Evolutionary conservation across 2,888 invertebrate genomes (phyloP).

Genomic region (Anoplius nigerrimus): DNA sequence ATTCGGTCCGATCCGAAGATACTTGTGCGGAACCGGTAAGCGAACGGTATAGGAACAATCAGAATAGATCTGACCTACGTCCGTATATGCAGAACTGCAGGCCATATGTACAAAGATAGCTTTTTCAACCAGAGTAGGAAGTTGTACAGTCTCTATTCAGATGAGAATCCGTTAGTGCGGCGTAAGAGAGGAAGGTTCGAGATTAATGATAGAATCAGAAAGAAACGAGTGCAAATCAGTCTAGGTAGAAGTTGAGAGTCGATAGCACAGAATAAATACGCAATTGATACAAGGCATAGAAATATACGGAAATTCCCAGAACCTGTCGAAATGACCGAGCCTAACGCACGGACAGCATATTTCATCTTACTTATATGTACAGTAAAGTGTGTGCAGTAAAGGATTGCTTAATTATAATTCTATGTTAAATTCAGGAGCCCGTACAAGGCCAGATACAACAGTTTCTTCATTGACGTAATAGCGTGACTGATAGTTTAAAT

Average conservation of each 20-base stretch:
- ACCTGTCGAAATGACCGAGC: conserved; percentile 26
- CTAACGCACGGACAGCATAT: not conserved
- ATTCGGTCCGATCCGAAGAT: conserved; percentile 9
- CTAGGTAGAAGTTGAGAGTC: conserved; percentile 58
- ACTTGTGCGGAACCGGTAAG: conserved; percentile 17
- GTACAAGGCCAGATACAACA: too few species aligned
- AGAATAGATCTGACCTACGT: conserved; percentile 9
- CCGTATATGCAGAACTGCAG: not conserved
- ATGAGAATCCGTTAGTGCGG: conserved; percentile 33
- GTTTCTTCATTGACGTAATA: too few species aligned
- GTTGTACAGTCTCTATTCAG: conserved; percentile 10
- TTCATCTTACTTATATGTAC: too few species aligned
- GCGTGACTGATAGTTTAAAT: too few species aligned
- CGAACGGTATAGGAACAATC: conserved; percentile 15
- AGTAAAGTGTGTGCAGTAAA: too few species aligned
- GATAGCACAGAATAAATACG: conserved; percentile 71
- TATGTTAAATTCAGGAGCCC: too few species aligned
- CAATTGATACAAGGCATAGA: conserved; percentile 55
- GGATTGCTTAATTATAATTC: too few species aligned
- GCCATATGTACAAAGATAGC: conserved; percentile 9
- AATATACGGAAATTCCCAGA: conserved; percentile 43
- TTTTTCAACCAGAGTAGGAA: not conserved
- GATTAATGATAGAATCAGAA: conserved; percentile 46
- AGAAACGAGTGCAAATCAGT: conserved; percentile 58
- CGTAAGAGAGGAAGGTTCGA: conserved; percentile 4